A percentile compares a stretch with the other conserved stretches of the same genome.
Evolutionary conservation across 2,113 vertebrate genomes (phyloP).

Genomic region (Oxygymnocypris stewartii): DNA sequence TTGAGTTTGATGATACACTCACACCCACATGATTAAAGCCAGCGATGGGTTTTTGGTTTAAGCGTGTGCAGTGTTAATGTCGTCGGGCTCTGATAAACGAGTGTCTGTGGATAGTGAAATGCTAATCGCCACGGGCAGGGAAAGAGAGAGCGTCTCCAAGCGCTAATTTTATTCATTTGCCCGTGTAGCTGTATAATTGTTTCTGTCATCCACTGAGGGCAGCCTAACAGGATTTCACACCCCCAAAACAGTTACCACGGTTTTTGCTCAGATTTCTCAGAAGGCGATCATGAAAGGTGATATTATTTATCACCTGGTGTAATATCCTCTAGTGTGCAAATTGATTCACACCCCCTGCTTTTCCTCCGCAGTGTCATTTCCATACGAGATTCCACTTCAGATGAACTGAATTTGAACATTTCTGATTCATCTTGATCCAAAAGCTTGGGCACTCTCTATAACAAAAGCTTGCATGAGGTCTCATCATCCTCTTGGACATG

Average conservation of each 20-base stretch:
- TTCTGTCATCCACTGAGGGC: constrained; percentile 76
- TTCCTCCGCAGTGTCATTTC: constrained; percentile 36
- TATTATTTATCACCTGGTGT: constrained; percentile 79
- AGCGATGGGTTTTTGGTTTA: constrained; percentile 48
- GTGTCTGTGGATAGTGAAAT: constrained; percentile 59
- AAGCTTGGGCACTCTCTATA: neutral
- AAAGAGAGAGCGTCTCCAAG: constrained; percentile 66
- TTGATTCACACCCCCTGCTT: constrained; percentile 68
- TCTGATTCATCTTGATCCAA: constrained; percentile 22
- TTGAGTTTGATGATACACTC: constrained; percentile 23
- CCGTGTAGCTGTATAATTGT: constrained; percentile 77
- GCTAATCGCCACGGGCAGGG: constrained; percentile 66
- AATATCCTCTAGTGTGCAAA: constrained; percentile 74
- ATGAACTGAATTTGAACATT: constrained; percentile 23
- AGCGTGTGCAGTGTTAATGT: constrained; percentile 52
- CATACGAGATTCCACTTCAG: constrained; percentile 26
- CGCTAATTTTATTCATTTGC: constrained; percentile 79
- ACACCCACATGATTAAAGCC: constrained; percentile 52
- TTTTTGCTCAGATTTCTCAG: constrained; percentile 71
- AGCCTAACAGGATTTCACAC: constrained; percentile 78
- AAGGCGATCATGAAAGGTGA: constrained; percentile 74
- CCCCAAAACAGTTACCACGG: constrained; percentile 68
- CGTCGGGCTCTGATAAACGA: constrained; percentile 67
- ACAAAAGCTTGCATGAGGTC: constrained; percentile 1
- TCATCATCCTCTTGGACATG: neutral